Evolutionary conservation across 2,113 vertebrate genomes (phyloP), one percentile per base, ranked within the genome.

Genomic region (Sylvia atricapilla): DNA sequence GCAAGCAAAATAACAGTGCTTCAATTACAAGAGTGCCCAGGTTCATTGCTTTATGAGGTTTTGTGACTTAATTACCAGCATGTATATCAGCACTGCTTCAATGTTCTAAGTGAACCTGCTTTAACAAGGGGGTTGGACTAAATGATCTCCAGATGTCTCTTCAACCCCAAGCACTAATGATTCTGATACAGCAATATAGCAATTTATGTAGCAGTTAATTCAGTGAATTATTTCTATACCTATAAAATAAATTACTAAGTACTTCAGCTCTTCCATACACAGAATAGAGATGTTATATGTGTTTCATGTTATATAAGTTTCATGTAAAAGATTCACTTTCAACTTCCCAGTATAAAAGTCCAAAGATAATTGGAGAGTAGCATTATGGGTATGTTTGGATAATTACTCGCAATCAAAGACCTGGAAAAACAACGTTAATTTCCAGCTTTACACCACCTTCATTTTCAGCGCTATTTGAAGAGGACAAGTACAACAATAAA

Each of bases 1-100:
- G 22, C 31, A 50, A 63, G 9, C 0, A 1, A 47, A 89, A 35
- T 59, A 59, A n/a, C 17, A 50, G 12, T 13, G 1, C 2, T 78
- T 76, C 35, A 67, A 20, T 68, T 68, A 52, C 46, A 56, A 67
- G 18, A 60, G 16, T 30, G 23, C 22, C 30, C 24, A 41, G 7
- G 21, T 82, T 90, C 56, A 59, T 28, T 70, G 13, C 25, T 74
- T 74, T 16, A 28, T 35, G 44, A 55, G 18, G 1, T 16, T 56
- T 72, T 82, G 20, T 39, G 52, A 59, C 11, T 72, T 64, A 72
- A 59, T 63, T 72, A 63, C 9, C 21, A 60, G 18, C 15, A 11
- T 6, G 35, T 58, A 4, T 39, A 60, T 56, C 41, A 76, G 33
- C 35, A 79, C 11, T 24, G 41, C 22, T 49, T 60, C 27, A 63